A percentile compares a stretch with the other conserved stretches of the same genome.
Conservation (phyloP, 2,888 invertebrate genomes). For the Aphodius granarius region DNA sequence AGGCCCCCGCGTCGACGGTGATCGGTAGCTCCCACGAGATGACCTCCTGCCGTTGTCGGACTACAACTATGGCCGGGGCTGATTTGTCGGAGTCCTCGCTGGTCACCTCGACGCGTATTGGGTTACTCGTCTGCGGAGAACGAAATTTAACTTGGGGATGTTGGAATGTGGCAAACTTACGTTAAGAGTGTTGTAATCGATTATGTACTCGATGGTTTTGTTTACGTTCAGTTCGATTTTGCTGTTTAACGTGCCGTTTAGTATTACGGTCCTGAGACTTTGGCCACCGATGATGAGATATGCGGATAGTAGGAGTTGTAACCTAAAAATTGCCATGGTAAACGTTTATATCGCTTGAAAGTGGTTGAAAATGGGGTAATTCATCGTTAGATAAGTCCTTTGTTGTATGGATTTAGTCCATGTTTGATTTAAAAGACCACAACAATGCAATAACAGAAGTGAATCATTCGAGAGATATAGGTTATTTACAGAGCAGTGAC, state of each 20-base stretch:
- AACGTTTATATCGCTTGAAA: no score
- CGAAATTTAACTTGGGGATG: not conserved
- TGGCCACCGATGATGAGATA: no score
- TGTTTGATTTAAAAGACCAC: no score
- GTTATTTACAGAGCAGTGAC: no score
- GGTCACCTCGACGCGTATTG: conserved; percentile 17
- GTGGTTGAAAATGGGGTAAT: no score
- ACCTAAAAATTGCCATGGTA: no score
- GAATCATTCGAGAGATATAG: no score
- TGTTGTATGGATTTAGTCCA: no score
- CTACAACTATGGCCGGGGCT: conserved; percentile 72
- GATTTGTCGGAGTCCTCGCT: conserved; percentile 52
- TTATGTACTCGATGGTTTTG: conserved; percentile 26
- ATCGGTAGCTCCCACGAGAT: conserved; percentile 81
- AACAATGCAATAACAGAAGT: no score
- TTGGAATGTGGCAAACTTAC: not conserved
- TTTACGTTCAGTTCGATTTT: conserved; percentile 15
- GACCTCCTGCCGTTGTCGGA: conserved; percentile 72
- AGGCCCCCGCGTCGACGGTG: conserved; percentile 55
- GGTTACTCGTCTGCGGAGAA: conserved; percentile 8
- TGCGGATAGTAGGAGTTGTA: no score
- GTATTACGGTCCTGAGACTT: conserved; percentile 6
- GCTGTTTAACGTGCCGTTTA: conserved; percentile 12
- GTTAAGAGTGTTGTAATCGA: conserved; percentile 22
- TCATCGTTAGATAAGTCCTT: no score